A percentile compares a stretch with the other conserved stretches of the same genome.
These are phyloP conservation scores for Atlantisia rogersi DNA, from an alignment of 2,113 vertebrate genomes.

Conservation along the genomic window DNA sequence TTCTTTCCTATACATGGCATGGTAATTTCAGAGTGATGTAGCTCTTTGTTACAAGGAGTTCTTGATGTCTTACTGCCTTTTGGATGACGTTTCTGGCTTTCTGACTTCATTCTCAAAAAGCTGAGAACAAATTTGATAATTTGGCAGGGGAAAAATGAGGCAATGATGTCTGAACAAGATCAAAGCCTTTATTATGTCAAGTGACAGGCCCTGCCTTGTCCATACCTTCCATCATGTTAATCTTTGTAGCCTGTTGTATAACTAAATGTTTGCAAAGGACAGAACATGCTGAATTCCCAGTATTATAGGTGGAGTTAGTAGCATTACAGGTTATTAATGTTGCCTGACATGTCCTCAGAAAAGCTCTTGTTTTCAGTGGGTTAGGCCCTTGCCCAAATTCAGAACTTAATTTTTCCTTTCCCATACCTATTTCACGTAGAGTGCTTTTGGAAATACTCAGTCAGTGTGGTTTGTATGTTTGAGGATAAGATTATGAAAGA, in stretches of 20 bases:
- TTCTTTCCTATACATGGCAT: accelerated
- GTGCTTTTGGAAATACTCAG: background rate
- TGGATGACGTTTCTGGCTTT: background rate
- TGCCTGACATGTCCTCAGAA: background rate
- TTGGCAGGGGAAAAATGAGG: conserved; percentile 42
- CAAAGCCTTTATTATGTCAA: conserved; percentile 45
- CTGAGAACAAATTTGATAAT: conserved; percentile 49
- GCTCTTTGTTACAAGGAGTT: background rate
- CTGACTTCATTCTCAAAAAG: conserved; percentile 25
- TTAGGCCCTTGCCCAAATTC: background rate
- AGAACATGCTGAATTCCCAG: conserved; percentile 32
- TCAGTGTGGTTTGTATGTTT: background rate
- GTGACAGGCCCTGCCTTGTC: conserved; percentile 65
- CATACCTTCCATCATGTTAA: conserved; percentile 31
- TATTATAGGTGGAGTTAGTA: conserved; percentile 39
- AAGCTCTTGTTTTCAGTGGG: background rate
- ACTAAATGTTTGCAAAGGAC: background rate
- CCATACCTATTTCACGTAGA: background rate
- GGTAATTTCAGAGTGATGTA: background rate
- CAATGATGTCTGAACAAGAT: conserved; percentile 44
- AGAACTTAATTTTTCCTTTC: background rate
- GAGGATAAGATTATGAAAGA: background rate
- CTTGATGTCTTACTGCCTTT: background rate
- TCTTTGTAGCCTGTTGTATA: conserved; percentile 49
- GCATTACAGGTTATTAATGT: background rate